A percentile compares a stretch with the other conserved stretches of the same genome.
Evolutionary conservation across 2,797 vertebrate genomes (phyloP).

Genomic region (Eremophila alpestris): DNA sequence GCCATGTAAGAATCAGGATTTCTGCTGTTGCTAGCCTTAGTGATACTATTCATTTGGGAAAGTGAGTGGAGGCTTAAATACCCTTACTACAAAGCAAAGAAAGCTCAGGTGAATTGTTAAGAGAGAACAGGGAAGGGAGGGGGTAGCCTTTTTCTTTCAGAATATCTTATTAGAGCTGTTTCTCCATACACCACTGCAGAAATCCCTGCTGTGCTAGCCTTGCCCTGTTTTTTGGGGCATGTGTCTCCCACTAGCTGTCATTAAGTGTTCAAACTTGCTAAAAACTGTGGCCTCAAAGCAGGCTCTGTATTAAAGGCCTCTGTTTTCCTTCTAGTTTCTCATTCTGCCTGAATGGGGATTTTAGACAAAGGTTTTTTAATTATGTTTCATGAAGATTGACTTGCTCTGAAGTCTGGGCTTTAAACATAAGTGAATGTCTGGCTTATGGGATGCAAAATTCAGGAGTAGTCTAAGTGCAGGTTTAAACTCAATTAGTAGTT

Average conservation of each 20-base stretch:
- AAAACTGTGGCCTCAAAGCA: not conserved
- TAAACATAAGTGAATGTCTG: not conserved
- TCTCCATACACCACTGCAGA: not conserved
- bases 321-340: not conserved
- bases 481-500: not conserved
- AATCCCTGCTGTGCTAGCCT: not conserved
- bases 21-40: not conserved
- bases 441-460: not conserved
- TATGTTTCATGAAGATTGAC: not conserved
- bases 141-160: not conserved
- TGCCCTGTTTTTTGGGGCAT: not conserved
- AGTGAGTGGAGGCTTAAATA: not conserved
- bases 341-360: not conserved
- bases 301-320: not conserved
- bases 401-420: not conserved
- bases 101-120: not conserved
- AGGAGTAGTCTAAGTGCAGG: not conserved
- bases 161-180: not conserved
- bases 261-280: not conserved
- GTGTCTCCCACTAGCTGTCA: not conserved
- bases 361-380: not conserved
- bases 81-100: not conserved
- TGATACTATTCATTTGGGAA: not conserved
- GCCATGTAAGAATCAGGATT: not conserved
- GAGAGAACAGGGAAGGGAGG: not conserved